These are phyloP conservation scores for Callochromis pleurospilus DNA, from an alignment of 2,113 vertebrate species.

Conservation along the genomic window DNA sequence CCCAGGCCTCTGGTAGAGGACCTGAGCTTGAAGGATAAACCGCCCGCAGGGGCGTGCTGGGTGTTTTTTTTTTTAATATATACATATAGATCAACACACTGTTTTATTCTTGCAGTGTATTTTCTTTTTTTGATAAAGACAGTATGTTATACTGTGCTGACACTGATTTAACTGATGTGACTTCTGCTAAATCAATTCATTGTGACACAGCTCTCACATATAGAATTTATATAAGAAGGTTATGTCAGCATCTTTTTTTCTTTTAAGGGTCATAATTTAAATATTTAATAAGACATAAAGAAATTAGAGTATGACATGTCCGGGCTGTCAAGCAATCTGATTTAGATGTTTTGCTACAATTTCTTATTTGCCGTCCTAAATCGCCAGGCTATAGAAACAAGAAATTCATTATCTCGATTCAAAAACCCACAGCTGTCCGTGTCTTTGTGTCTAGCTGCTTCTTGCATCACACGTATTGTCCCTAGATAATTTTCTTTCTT, in stretches of 20 bases:
- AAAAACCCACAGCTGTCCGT: neutral
- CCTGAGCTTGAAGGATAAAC: too few species aligned
- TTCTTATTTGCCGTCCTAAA: neutral
- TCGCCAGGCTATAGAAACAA: neutral
- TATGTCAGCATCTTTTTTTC: neutral
- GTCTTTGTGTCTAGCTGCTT: neutral
- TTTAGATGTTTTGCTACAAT: neutral
- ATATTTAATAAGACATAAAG: neutral
- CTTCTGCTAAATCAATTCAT: neutral
- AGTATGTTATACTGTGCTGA: neutral
- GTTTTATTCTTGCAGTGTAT: neutral
- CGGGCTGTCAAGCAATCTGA: neutral
- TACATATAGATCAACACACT: too few species aligned
- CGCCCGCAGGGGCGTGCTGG: too few species aligned
- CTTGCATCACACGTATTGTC: neutral
- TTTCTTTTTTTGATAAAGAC: neutral
- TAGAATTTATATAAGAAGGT: neutral
- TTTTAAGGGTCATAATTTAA: neutral
- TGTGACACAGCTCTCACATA: neutral
- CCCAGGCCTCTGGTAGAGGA: too few species aligned
- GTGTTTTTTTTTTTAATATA: neutral
- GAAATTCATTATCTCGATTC: neutral
- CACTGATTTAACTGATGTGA: neutral
- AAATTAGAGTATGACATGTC: neutral
- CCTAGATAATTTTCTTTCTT: neutral